Evolutionary conservation across 2,888 invertebrate species (phyloP), one percentile per base, ranked within the genome.

Genomic region (Athrips mouffetella): DNA sequence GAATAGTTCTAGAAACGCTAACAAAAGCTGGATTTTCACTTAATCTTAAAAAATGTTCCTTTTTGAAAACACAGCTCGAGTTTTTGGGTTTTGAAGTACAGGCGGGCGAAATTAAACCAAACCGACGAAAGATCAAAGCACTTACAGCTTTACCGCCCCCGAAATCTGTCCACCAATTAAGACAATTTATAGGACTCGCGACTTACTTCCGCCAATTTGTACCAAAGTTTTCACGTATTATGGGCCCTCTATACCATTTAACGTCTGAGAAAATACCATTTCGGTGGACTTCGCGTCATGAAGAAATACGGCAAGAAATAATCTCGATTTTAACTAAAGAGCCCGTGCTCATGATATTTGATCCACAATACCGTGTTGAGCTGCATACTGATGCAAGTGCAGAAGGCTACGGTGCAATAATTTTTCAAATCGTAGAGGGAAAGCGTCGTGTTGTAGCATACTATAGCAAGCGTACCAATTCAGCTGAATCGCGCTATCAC

Each of bases 21-120:
- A 39, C 18, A 8, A 5, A 18, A 4, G 7, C 3, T n/a, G 39
- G 39, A 63, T 68, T 45, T 31, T 65, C 13, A 51, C 62, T 23
- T 55, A 67, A 46, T 2, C 10, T 41, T 1, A 31, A 18, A 18
- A 25, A 16, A 33, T 33, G 27, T 37, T 11, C 10, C 2, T 46
- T 37, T 25, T 35, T 33, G 30, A 18, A 25, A 27, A 16, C 10
- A 44, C 52, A 50, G 25, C 29, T 27, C 18, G 48, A 18, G 21
- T 39, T 13, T 11, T 21, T 18, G 10, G 39, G 39, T 3, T 39
- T 7, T 21, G 39, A 39, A 21, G 21, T 39, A 2, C 3, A 7
- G 3, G 8, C 7, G 3, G 39, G 39, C 2, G 20, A 35, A n/a
- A n/a, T 35, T 4, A 4, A n/a, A 4, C 54, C 51, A 11, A 57